Conservation (phyloP, 2,888 invertebrate genomes). For the Dendrolimus houi region DNA sequence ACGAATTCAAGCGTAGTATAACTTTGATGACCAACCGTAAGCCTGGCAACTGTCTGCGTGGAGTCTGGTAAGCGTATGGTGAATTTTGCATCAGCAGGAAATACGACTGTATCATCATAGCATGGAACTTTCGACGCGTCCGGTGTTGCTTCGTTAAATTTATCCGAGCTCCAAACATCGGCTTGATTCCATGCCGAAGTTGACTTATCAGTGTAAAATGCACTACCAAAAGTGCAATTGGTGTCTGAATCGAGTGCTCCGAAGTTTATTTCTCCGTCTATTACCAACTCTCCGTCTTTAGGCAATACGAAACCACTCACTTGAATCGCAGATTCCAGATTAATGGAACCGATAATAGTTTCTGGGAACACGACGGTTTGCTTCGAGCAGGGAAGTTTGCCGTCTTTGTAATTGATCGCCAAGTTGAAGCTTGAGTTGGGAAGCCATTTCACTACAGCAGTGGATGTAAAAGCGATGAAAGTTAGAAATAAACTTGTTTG, state of each 20-base stretch:
- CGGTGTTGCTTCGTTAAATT: slow-evolving; percentile 63
- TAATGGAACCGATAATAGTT: slow-evolving; percentile 32
- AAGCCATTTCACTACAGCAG: slow-evolving; percentile 48
- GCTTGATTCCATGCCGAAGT: slow-evolving; percentile 50
- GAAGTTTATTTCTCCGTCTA: slow-evolving; percentile 42
- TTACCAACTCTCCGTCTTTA: slow-evolving; percentile 44
- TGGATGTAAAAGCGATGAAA: slow-evolving; percentile 23
- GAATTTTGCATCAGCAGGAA: slow-evolving; percentile 40
- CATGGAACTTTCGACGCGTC: slow-evolving; percentile 68
- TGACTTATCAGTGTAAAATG: slow-evolving; percentile 42
- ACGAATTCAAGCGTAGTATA: slow-evolving; percentile 17
- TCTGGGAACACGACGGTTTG: slow-evolving; percentile 55
- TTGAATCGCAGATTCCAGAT: slow-evolving; percentile 32
- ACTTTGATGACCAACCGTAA: slow-evolving; percentile 27
- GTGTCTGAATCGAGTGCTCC: slow-evolving; percentile 35
- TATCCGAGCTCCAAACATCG: slow-evolving; percentile 56
- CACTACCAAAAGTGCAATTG: slow-evolving; percentile 35
- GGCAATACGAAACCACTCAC: slow-evolving; percentile 52
- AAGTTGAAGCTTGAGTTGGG: slow-evolving; percentile 52
- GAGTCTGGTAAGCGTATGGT: slow-evolving; percentile 37
- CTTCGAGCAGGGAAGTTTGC: slow-evolving; percentile 54
- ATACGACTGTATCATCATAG: slow-evolving; percentile 52
- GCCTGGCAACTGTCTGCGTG: slow-evolving; percentile 28
- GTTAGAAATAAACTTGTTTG: slow-evolving; percentile 16
- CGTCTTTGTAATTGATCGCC: slow-evolving; percentile 45